These are phyloP conservation scores for Crepidodera aurea DNA, from an alignment of 2,888 invertebrate species.

Conservation along the genomic window DNA sequence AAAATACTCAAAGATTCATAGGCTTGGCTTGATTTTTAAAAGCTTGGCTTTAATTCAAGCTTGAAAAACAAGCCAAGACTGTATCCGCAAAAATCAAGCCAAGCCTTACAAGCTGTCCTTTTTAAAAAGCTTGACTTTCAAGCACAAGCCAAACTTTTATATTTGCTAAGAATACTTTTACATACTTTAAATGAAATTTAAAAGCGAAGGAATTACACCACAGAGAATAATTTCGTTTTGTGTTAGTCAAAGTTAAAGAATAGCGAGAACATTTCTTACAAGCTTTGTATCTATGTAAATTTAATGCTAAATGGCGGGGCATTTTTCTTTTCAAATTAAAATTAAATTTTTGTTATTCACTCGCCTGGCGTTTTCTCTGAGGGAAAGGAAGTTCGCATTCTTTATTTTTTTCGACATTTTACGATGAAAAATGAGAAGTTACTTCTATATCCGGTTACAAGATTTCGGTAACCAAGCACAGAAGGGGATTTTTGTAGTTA, in stretches of 20 bases:
- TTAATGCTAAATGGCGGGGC: not conserved
- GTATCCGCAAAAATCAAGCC: no score
- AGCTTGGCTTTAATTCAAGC: no score
- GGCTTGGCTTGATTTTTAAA: no score
- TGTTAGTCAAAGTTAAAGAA: not conserved
- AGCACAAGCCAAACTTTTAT: no score
- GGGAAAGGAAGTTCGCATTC: slow-evolving; percentile 4
- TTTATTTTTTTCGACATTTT: slow-evolving; percentile 3
- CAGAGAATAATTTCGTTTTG: no score
- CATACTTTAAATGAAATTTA: no score
- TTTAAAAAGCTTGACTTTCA: no score
- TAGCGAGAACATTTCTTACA: not conserved
- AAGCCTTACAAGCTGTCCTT: no score
- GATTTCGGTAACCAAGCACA: not conserved
- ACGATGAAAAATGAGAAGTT: slow-evolving; percentile 23
- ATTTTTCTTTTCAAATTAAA: not conserved
- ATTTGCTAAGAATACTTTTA: no score
- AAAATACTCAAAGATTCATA: no score
- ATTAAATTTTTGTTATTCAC: not conserved
- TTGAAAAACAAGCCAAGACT: no score
- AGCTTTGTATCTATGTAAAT: slow-evolving; percentile 3
- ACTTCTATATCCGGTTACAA: slow-evolving; percentile 25
- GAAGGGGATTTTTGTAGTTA: not conserved
- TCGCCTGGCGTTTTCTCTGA: not conserved
- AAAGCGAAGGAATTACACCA: no score